A percentile compares a stretch with the other conserved stretches of the same genome.
Evolutionary conservation across 2,797 vertebrate species (phyloP).

Genomic region (Alosa sapidissima): DNA sequence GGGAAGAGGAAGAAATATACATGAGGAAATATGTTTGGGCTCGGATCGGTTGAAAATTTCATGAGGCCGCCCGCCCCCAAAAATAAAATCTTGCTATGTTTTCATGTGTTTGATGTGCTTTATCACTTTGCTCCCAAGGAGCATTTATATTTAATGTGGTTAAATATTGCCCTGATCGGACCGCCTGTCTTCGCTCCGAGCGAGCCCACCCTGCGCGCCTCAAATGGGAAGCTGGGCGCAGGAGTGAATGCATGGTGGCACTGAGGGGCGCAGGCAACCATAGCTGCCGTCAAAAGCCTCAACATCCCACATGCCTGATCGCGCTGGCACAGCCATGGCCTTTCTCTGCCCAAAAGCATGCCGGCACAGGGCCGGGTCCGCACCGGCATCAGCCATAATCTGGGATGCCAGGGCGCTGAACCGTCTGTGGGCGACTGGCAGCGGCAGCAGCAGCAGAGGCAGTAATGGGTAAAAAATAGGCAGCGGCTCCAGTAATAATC

Average conservation of each 20-base stretch:
- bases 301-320: background rate
- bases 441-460: constrained; percentile 64
- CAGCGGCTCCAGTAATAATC: constrained; percentile 77
- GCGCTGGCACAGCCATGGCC: background rate
- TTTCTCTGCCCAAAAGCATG: background rate
- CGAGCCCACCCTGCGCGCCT: background rate
- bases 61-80: background rate
- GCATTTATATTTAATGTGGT: constrained; percentile 23
- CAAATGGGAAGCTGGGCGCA: background rate
- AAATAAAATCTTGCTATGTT: constrained; percentile 22
- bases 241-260: background rate
- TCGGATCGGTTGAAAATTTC: background rate
- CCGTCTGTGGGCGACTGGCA: constrained; percentile 57
- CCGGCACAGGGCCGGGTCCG: background rate
- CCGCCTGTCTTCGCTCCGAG: background rate
- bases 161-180: constrained; percentile 7
- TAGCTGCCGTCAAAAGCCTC: background rate
- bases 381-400: constrained; percentile 1
- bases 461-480: constrained; percentile 69
- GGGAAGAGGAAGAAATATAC: background rate
- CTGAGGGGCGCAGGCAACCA: background rate
- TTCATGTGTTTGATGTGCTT: constrained; percentile 21
- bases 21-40: background rate
- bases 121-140: constrained; percentile 11
- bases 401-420: constrained; percentile 49